These are phyloP conservation scores for Lasius platythorax DNA, from an alignment of 2,888 invertebrate genomes.

Conservation along the genomic window DNA sequence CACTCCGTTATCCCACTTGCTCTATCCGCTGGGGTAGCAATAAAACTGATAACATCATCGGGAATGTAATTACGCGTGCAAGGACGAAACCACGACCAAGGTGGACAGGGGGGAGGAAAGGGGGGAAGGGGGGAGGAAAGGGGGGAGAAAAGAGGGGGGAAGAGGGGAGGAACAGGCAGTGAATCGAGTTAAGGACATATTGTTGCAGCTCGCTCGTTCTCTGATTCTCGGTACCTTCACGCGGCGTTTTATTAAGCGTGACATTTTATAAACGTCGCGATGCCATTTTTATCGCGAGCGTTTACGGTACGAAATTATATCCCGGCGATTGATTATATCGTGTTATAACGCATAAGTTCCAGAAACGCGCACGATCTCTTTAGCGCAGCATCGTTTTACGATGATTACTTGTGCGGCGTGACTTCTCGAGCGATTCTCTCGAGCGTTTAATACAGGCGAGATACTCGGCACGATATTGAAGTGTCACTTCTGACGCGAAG, in stretches of 20 bases:
- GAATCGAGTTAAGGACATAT: constrained; percentile 75
- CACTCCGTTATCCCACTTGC: constrained; percentile 20
- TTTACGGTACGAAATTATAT: constrained; percentile 5
- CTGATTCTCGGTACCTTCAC: constrained; percentile 29
- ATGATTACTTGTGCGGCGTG: constrained; percentile 19
- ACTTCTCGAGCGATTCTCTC: constrained; percentile 16
- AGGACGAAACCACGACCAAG: constrained; percentile 64
- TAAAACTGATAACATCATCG: constrained; percentile 84
- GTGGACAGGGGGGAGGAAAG: constrained; percentile 25
- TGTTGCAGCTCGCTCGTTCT: constrained; percentile 40
- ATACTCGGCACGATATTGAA: constrained; percentile 10
- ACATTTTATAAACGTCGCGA: constrained; percentile 24
- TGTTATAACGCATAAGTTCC: not conserved
- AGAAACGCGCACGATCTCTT: constrained; percentile 16
- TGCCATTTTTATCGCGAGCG: constrained; percentile 32
- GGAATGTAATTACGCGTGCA: constrained; percentile 82
- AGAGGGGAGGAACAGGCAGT: constrained; percentile 12
- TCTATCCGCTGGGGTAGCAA: constrained; percentile 67
- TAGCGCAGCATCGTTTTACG: constrained; percentile 28
- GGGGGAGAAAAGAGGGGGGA: no score
- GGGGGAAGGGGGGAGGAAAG: not conserved
- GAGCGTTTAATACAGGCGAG: constrained; percentile 18
- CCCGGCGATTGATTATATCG: constrained; percentile 13
- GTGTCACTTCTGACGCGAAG: constrained; percentile 16
- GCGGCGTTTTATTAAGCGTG: constrained; percentile 37